Percentiles rank a stretch among this genome's conserved stretches.
Evolutionary conservation across 2,113 vertebrate species (phyloP).

Genomic region (Amblyopsis rosae): DNA sequence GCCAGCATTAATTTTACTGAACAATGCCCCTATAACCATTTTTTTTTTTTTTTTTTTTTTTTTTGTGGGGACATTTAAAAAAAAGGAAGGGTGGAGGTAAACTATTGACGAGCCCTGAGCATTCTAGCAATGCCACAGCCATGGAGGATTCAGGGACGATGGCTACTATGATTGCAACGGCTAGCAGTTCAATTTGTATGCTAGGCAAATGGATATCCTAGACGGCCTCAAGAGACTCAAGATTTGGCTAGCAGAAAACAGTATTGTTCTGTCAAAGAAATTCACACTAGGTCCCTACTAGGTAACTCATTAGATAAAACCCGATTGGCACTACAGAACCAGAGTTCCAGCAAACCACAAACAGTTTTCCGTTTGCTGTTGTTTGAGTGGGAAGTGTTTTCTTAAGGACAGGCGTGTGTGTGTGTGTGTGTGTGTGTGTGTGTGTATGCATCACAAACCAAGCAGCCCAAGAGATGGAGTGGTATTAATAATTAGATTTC

Average conservation of each 20-base stretch:
- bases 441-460: conserved; percentile 17
- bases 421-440: conserved; percentile 17
- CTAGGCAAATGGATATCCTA: neutral
- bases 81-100: neutral
- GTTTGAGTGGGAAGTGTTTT: conserved; percentile 15
- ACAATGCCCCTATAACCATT: too few species aligned
- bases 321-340: neutral
- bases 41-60: too few species aligned
- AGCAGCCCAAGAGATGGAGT: too few species aligned
- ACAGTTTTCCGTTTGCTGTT: neutral
- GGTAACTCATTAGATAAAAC: conserved; percentile 11
- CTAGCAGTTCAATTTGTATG: conserved; percentile 5
- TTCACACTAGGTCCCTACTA: conserved; percentile 15
- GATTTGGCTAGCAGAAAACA: conserved; percentile 3
- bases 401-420: neutral
- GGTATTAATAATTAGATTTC: too few species aligned
- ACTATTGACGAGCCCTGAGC: too few species aligned
- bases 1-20: neutral
- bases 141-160: conserved; percentile 15
- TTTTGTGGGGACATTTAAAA: too few species aligned
- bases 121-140: neutral
- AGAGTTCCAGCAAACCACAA: neutral
- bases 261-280: neutral
- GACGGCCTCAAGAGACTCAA: neutral
- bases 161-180: conserved; percentile 8